Evolutionary conservation across 2,888 invertebrate genomes (phyloP).

Genomic region (Eurois occulta): DNA sequence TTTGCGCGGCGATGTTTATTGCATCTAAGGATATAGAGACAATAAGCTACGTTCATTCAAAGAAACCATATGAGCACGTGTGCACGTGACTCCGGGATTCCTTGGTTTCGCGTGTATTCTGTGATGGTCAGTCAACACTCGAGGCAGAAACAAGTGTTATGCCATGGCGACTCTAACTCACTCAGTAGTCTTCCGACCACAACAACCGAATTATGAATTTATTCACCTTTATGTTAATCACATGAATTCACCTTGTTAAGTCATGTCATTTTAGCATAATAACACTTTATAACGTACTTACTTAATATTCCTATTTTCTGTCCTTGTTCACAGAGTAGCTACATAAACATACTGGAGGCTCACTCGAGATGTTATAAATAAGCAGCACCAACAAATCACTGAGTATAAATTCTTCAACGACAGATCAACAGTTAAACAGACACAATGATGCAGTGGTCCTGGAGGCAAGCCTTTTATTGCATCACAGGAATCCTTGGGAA

Average conservation of each 20-base stretch:
- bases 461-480: conserved; percentile 77
- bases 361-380: conserved; percentile 60
- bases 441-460: conserved; percentile 76
- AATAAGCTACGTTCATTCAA: conserved; percentile 1
- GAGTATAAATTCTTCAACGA: conserved; percentile 21
- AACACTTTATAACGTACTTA: conserved; percentile 34
- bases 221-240: conserved; percentile 41
- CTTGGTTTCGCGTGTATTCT: conserved; percentile 8
- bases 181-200: neutral
- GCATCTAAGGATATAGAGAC: neutral
- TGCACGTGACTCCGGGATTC: conserved; percentile 10
- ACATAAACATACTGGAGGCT: conserved; percentile 49
- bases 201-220: conserved; percentile 30
- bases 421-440: conserved; percentile 30
- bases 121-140: conserved; percentile 10
- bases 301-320: conserved; percentile 37
- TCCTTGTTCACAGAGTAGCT: conserved; percentile 67
- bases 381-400: conserved; percentile 4
- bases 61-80: neutral
- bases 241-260: conserved; percentile 22
- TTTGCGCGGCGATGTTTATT: neutral
- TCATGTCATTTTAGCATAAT: conserved; percentile 23
- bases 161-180: conserved; percentile 12
- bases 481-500: conserved; percentile 77
- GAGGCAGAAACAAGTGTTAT: neutral